Evolutionary conservation across 2,797 vertebrate species (phyloP), one percentile per base, ranked within the genome.

Genomic region (Manis javanica): DNA sequence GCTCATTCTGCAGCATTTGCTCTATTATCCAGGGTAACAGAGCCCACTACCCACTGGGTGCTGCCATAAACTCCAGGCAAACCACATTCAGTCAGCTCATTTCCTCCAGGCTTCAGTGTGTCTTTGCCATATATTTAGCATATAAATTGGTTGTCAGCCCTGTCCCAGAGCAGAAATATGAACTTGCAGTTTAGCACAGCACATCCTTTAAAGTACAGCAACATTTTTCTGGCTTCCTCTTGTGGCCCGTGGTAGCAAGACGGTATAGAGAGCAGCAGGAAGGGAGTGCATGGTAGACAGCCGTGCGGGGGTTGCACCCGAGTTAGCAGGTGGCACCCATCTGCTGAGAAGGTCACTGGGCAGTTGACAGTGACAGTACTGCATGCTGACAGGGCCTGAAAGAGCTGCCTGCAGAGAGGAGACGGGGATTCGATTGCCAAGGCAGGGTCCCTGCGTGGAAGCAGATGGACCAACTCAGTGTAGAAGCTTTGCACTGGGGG

Each of bases 221-320:
- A n/a, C 13, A 14, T 92, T 72, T 90, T 72, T 63, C 88, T 53
- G 88, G n/a, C 51, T 95, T 91, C 39, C 68, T 68, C 51, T 23
- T 42, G 64, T 61, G 46, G 59, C 83, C 83, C 7, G 9, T 57
- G 42, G 75, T 53, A 46, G 49, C 10, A 61, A 21, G n/a, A 39
- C 37, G 37, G 31, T 21, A 4, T 34, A 12, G 42, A 72, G n/a
- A 53, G 1, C 26, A 12, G 12, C 42, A 77, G 87, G 75, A 79
- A 69, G 42, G 61, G 68, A 6, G 0, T 31, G 84, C 39, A 15
- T 2, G 16, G 34, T 12, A 83, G 88, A 82, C 10, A 16, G 34
- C 61, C 37, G 3, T n/a, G 69, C 37, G 11, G 13, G 23, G 46
- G 15, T 34, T 14, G 7, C 59, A 34, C 5, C 84, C 0, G 0